Evolutionary conservation across 2,888 invertebrate species (phyloP).

Genomic region (Zhuqinia jingwanae): DNA sequence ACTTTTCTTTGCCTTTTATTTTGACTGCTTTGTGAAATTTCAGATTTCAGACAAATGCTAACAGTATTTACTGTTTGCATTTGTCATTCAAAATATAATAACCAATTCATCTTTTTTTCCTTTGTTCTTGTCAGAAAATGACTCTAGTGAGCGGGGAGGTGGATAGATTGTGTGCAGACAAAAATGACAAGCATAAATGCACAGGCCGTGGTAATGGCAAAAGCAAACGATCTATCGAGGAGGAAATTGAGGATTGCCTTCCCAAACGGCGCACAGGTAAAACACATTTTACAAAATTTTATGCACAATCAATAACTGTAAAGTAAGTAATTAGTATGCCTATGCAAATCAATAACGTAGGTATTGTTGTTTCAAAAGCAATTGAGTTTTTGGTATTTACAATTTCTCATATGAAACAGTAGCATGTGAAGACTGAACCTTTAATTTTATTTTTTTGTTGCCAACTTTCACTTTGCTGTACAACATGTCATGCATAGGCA

Average conservation of each 20-base stretch:
- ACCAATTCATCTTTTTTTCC: no score
- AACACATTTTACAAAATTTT: background rate
- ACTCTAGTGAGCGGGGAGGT: slow-evolving; percentile 74
- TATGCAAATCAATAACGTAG: no score
- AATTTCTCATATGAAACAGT: background rate
- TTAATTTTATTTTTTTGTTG: background rate
- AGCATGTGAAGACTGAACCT: background rate
- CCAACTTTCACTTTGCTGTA: background rate
- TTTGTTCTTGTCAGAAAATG: slow-evolving; percentile 74
- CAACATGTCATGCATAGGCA: background rate
- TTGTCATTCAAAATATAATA: no score
- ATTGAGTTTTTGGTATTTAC: no score
- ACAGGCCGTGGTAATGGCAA: slow-evolving; percentile 67
- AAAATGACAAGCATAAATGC: slow-evolving; percentile 68
- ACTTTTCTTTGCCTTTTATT: no score
- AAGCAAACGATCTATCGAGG: slow-evolving; percentile 62
- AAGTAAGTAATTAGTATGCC: no score
- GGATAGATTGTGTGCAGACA: slow-evolving; percentile 76
- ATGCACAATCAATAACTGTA: background rate
- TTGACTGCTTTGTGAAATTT: no score
- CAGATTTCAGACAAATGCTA: no score
- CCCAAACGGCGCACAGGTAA: slow-evolving; percentile 65
- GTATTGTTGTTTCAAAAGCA: no score
- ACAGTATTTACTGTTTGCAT: no score
- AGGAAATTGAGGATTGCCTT: slow-evolving; percentile 60